These are phyloP conservation scores for Xiphophorus couchianus DNA, from an alignment of 2,113 vertebrate genomes.

Conservation along the genomic window DNA sequence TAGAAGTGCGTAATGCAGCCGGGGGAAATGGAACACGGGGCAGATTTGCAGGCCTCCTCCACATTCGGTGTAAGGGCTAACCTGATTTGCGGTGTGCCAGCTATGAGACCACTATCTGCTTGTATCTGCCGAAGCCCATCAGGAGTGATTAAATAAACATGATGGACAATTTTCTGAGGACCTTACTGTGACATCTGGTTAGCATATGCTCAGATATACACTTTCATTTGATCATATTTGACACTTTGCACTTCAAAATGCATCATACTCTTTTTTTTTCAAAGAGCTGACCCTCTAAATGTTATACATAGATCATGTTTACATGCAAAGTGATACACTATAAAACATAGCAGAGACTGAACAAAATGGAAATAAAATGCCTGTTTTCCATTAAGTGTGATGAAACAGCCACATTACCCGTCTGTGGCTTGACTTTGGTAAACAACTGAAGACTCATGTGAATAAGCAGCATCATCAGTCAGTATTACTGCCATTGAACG, in stretches of 20 bases:
- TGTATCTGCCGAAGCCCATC: conserved; percentile 65
- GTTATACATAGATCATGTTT: conserved; percentile 2
- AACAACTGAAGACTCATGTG: conserved; percentile 19
- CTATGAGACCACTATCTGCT: conserved; percentile 72
- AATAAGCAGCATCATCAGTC: conserved; percentile 54
- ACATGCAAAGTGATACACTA: conserved; percentile 1
- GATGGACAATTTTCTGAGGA: conserved; percentile 62
- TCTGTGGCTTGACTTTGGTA: conserved; percentile 29
- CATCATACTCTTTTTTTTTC: conserved; percentile 4
- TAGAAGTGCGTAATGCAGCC: conserved; percentile 74
- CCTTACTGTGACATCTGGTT: conserved; percentile 52
- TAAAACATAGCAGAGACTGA: conserved; percentile 9
- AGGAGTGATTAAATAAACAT: conserved; percentile 71
- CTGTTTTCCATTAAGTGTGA: conserved; percentile 19
- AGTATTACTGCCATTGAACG: conserved; percentile 31
- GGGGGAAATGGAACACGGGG: conserved; percentile 70
- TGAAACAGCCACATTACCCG: conserved; percentile 27
- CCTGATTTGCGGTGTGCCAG: conserved; percentile 65
- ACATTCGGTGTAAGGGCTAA: conserved; percentile 69
- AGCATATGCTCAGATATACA: conserved; percentile 16
- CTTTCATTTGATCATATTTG: conserved; percentile 6
- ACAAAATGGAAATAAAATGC: conserved; percentile 34
- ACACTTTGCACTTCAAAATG: not conserved
- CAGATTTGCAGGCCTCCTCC: conserved; percentile 68
- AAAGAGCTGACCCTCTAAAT: not conserved